Conservation (phyloP, 2,113 vertebrate species). For the rat (Rattus norvegicus) region GRCr8 NC_086033.1:15901001-15901500, state of each 20-base stretch:
- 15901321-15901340: constrained; percentile 57
- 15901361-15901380: constrained; percentile 44
- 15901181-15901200: not conserved
- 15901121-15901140: not conserved
- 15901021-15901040: constrained; percentile 3
- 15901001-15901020: constrained; percentile 36
- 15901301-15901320: not conserved
- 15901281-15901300: not conserved
- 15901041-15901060: not conserved
- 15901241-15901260: constrained; percentile 33
- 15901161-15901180: not conserved
- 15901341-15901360: constrained; percentile 35
- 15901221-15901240: constrained; percentile 37
- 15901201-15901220: constrained; percentile 59
- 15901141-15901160: not conserved
- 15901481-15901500: not conserved
- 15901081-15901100: not conserved
- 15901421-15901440: not conserved
- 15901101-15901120: constrained; percentile 3
- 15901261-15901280: not conserved
- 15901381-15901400: constrained; percentile 62
- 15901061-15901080: not conserved
- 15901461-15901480: not conserved
- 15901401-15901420: not conserved
- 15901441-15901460: not conserved